Conservation (phyloP, 2,888 invertebrate species). For the Synanthedon tipuliformis region DNA sequence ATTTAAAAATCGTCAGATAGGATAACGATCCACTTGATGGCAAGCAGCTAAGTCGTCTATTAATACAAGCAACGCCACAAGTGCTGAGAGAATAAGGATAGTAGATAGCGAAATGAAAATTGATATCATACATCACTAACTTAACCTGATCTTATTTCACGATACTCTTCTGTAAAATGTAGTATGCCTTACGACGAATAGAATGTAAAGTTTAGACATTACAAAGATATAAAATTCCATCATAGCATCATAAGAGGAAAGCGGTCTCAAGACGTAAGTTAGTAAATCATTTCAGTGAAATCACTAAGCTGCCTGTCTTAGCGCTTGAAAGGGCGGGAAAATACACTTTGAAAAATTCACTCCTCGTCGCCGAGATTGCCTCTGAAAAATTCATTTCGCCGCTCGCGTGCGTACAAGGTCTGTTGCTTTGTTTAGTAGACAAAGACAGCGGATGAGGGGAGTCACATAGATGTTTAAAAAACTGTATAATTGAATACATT, state of each 20-base stretch:
- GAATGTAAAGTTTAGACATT: slow-evolving; percentile 12
- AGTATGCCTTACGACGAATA: background rate
- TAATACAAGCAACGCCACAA: too few species aligned
- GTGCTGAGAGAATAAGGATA: too few species aligned
- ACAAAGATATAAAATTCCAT: slow-evolving; percentile 29
- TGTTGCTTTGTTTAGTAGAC: background rate
- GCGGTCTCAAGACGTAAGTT: slow-evolving; percentile 22
- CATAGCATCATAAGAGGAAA: slow-evolving; percentile 19
- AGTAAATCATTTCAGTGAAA: slow-evolving; percentile 35
- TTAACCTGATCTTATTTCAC: too few species aligned
- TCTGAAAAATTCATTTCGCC: background rate
- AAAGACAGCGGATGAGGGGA: background rate
- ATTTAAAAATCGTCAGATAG: too few species aligned
- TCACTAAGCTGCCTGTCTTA: slow-evolving; percentile 26
- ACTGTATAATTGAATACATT: too few species aligned
- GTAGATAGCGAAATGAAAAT: too few species aligned
- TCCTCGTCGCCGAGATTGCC: background rate
- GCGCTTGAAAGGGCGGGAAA: slow-evolving; percentile 5
- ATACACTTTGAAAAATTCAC: background rate
- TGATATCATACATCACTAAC: too few species aligned
- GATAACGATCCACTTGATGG: too few species aligned
- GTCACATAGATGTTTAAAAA: too few species aligned
- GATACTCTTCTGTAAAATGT: background rate
- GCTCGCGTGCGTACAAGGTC: background rate
- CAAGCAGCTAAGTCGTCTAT: too few species aligned